Evolutionary conservation across 2,797 vertebrate genomes (phyloP).

Genomic region (Hoplostethus atlanticus): DNA sequence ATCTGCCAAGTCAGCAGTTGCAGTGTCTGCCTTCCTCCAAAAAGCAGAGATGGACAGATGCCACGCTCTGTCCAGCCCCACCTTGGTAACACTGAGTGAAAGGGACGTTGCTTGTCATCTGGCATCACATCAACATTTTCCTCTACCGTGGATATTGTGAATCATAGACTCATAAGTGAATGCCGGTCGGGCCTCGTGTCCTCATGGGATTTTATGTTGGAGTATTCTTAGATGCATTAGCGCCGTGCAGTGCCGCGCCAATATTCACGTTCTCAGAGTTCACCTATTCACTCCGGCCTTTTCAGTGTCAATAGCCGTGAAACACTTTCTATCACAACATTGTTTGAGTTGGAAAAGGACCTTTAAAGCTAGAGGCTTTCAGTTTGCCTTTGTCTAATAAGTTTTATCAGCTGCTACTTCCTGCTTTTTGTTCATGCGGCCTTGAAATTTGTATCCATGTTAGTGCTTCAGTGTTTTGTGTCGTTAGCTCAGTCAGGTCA

Average conservation of each 20-base stretch:
- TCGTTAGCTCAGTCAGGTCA: slow-evolving; percentile 41
- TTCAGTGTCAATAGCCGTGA: neutral
- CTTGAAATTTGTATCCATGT: slow-evolving; percentile 47
- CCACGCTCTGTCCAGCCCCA: slow-evolving; percentile 14
- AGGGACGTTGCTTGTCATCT: slow-evolving; percentile 42
- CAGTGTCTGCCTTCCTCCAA: slow-evolving; percentile 22
- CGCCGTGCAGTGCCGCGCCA: too few relatives aligned
- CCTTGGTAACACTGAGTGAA: slow-evolving; percentile 36
- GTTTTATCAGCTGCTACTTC: slow-evolving; percentile 48
- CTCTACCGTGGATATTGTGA: slow-evolving; percentile 28
- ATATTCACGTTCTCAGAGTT: too few relatives aligned
- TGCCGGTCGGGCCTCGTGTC: neutral
- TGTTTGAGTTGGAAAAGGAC: slow-evolving; percentile 25
- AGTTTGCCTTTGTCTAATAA: slow-evolving; percentile 53
- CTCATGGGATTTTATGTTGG: neutral
- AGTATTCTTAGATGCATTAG: too few relatives aligned
- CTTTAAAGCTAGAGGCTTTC: slow-evolving; percentile 33
- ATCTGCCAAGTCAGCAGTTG: slow-evolving; percentile 40
- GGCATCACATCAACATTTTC: slow-evolving; percentile 37
- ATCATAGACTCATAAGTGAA: slow-evolving; percentile 22
- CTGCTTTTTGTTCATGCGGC: slow-evolving; percentile 71
- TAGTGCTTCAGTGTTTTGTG: slow-evolving; percentile 31
- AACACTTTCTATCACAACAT: slow-evolving; percentile 8
- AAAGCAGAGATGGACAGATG: slow-evolving; percentile 50
- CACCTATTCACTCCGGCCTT: too few relatives aligned